Evolutionary conservation across 2,888 invertebrate species (phyloP).

Genomic region (Apamea monoglypha): DNA sequence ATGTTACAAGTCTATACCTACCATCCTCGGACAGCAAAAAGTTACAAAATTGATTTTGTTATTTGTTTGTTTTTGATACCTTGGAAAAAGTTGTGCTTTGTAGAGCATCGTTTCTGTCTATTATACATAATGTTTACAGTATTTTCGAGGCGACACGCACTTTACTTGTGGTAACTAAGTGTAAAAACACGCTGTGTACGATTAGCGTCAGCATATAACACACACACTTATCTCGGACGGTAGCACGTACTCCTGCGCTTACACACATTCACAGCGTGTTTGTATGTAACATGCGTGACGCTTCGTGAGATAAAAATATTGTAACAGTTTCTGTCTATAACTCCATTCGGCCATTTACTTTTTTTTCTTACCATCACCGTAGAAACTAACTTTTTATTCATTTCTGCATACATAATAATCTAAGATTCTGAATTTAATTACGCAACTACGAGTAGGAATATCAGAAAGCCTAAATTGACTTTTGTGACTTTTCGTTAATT

Average conservation of each 20-base stretch:
- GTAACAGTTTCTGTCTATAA: background rate
- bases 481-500: constrained; percentile 10
- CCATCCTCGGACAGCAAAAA: constrained; percentile 16
- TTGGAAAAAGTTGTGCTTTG: background rate
- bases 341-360: background rate
- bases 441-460: background rate
- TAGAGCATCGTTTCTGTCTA: background rate
- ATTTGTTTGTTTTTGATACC: no score
- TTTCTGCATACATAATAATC: background rate
- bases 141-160: background rate
- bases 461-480: background rate
- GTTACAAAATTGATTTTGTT: background rate
- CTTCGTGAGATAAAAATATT: background rate
- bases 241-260: background rate
- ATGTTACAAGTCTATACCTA: background rate
- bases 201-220: background rate
- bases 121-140: background rate
- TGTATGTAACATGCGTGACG: background rate
- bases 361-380: background rate
- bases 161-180: background rate
- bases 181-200: background rate
- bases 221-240: background rate
- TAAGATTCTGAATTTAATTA: constrained; percentile 1
- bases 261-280: background rate
- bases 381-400: background rate